Conservation (phyloP, 2,888 invertebrate genomes). For the Parnassius smintheus region DNA sequence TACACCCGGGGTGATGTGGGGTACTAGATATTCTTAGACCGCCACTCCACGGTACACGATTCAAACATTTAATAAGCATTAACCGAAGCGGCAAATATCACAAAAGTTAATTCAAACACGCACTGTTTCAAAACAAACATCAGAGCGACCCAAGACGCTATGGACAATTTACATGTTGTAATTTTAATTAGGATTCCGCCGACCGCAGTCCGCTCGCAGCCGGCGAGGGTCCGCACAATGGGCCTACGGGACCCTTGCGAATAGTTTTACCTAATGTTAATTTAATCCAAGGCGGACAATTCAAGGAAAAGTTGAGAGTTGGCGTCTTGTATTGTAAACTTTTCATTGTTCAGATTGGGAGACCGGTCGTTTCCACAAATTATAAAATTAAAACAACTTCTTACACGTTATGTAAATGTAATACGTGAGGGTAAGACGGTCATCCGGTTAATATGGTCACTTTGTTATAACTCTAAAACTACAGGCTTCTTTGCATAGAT, state of each 20-base stretch:
- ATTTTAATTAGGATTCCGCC: conserved; percentile 75
- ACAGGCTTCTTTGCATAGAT: too few relatives aligned
- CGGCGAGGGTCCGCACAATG: conserved; percentile 48
- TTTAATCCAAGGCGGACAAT: conserved; percentile 77
- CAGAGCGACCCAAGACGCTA: conserved; percentile 51
- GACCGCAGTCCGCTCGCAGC: conserved; percentile 56
- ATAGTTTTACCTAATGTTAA: conserved; percentile 78
- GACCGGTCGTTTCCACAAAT: conserved; percentile 19
- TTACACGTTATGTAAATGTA: too few relatives aligned
- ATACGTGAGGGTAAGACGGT: too few relatives aligned
- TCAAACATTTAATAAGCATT: too few relatives aligned
- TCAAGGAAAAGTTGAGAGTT: conserved; percentile 68
- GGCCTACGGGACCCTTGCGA: conserved; percentile 49
- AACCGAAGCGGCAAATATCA: too few relatives aligned
- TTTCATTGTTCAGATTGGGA: conserved; percentile 39
- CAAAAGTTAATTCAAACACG: not conserved
- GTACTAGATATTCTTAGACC: too few relatives aligned
- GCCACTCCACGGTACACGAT: too few relatives aligned
- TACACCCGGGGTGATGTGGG: too few relatives aligned
- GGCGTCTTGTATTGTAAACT: conserved; percentile 58
- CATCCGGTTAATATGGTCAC: too few relatives aligned
- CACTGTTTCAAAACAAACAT: conserved; percentile 58
- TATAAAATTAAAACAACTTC: too few relatives aligned
- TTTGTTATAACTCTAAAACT: too few relatives aligned
- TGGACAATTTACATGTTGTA: conserved; percentile 74